These are phyloP conservation scores for Pheosia tremula DNA, from an alignment of 2,888 invertebrate genomes.

Conservation along the genomic window DNA sequence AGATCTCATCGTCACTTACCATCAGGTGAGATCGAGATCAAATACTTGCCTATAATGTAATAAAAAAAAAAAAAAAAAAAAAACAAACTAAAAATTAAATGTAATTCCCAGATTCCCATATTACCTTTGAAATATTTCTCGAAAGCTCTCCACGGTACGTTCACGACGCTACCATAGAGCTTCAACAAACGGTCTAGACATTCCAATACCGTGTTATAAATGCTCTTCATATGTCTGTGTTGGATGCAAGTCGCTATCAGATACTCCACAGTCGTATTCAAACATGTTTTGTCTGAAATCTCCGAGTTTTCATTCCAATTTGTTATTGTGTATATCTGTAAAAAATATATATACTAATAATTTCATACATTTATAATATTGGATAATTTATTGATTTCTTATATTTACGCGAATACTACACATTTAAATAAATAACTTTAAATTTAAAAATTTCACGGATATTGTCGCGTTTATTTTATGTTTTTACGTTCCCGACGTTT, in stretches of 20 bases:
- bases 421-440: too few relatives aligned
- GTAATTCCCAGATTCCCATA: too few relatives aligned
- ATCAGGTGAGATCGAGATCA: too few relatives aligned
- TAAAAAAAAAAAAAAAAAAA: too few relatives aligned
- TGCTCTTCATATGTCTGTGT: conserved; percentile 20
- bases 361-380: too few relatives aligned
- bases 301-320: conserved; percentile 26
- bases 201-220: conserved; percentile 38
- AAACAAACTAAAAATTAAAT: not conserved
- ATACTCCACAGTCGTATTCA: conserved; percentile 37
- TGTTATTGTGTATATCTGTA: conserved; percentile 32
- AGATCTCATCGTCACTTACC: too few relatives aligned
- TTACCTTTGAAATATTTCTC: conserved; percentile 45
- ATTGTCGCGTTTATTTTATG: too few relatives aligned
- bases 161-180: conserved; percentile 35
- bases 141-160: conserved; percentile 47
- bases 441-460: too few relatives aligned
- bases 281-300: conserved; percentile 8
- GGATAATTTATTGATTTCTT: too few relatives aligned
- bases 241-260: conserved; percentile 48
- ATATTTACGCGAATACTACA: too few relatives aligned
- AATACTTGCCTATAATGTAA: too few relatives aligned
- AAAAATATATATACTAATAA: not conserved
- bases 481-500: too few relatives aligned
- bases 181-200: conserved; percentile 43